A percentile compares a stretch with the other conserved stretches of the same genome.
Conservation (phyloP, 1,140 invertebrate genomes). For the Drosophila oshimai region DNA sequence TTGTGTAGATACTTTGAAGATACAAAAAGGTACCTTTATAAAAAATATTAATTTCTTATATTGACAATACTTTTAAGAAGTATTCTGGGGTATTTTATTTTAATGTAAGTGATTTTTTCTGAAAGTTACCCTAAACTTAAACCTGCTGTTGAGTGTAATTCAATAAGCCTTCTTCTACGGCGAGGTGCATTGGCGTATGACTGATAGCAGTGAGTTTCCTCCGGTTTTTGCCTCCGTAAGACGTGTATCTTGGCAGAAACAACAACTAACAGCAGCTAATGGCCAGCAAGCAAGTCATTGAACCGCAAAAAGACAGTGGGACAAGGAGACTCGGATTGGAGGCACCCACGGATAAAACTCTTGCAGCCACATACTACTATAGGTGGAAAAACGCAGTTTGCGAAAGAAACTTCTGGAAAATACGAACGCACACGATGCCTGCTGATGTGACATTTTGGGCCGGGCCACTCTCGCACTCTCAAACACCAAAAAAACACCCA, state of each 20-base stretch:
- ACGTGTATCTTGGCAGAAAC: constrained; percentile 46
- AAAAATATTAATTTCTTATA: no score
- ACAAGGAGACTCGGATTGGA: constrained; percentile 14
- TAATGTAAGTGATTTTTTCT: background rate
- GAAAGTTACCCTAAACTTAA: background rate
- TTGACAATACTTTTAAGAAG: no score
- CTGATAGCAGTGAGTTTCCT: constrained; percentile 67
- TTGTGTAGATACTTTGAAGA: no score
- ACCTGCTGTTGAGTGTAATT: constrained; percentile 61
- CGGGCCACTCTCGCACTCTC: constrained; percentile 1
- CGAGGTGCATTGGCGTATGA: constrained; percentile 71
- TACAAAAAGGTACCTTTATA: no score
- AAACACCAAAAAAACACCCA: constrained; percentile 32
- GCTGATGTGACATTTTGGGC: background rate
- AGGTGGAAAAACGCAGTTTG: background rate
- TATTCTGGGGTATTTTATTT: no score
- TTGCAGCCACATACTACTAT: background rate
- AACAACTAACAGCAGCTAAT: constrained; percentile 44
- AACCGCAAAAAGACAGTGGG: constrained; percentile 46
- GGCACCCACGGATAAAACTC: constrained; percentile 24
- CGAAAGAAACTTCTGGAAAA: background rate
- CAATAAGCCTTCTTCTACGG: constrained; percentile 50
- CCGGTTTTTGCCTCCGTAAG: no score
- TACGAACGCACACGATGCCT: constrained; percentile 30
- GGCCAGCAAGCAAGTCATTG: constrained; percentile 61